Evolutionary conservation across 2,797 vertebrate genomes (phyloP).

Genomic region (Lepilemur ruficaudatus): DNA sequence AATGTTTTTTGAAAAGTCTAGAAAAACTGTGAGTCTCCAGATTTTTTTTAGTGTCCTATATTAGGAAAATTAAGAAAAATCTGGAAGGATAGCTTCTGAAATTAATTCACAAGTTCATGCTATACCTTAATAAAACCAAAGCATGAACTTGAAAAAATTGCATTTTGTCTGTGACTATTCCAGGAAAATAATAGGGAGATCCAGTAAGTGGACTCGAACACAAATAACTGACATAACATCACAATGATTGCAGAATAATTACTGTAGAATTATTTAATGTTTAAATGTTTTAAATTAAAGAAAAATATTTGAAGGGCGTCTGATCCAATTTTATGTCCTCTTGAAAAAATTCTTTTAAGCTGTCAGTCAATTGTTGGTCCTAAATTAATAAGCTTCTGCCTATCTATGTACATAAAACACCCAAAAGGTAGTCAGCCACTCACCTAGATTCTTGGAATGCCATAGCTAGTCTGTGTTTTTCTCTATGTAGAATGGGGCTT

Average conservation of each 20-base stretch:
- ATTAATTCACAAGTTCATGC: not conserved
- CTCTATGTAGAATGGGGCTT: not conserved
- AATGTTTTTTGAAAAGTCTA: not conserved
- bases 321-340: not conserved
- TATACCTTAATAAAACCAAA: not conserved
- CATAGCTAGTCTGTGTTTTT: not conserved
- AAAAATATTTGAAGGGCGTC: not conserved
- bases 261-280: not conserved
- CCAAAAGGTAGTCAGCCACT: not conserved
- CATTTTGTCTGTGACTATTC: not conserved
- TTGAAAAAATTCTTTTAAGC: not conserved
- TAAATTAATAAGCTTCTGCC: not conserved
- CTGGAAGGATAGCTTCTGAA: not conserved
- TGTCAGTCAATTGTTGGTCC: not conserved
- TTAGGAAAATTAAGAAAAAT: not conserved
- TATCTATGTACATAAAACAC: not conserved
- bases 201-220: not conserved
- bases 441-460: not conserved
- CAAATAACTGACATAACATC: not conserved
- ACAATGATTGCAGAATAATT: not conserved
- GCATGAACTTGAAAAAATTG: not conserved
- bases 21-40: not conserved
- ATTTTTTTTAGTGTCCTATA: not conserved
- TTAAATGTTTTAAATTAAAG: not conserved
- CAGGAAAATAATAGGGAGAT: not conserved